A percentile compares a stretch with the other conserved stretches of the same genome.
Conservation (phyloP, 2,888 invertebrate genomes). For the Dorcus parallelipipedus region DNA sequence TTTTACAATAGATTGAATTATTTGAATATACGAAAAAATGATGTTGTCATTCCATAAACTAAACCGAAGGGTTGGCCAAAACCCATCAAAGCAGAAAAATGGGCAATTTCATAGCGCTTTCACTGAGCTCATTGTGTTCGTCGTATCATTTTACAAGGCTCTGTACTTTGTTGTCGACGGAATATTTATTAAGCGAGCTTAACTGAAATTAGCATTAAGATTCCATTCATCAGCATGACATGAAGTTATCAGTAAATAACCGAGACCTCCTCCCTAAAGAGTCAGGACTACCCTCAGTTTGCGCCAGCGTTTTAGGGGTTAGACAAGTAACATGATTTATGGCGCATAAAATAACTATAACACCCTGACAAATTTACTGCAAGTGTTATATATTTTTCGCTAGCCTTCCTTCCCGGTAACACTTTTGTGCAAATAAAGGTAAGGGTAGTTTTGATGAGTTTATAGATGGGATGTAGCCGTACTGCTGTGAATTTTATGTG, state of each 20-base stretch:
- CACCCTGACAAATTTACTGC: constrained; percentile 35
- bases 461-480: neutral
- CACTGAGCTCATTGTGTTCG: neutral
- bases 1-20: too few relatives aligned
- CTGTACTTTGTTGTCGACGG: constrained; percentile 19
- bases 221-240: constrained; percentile 49
- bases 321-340: constrained; percentile 38
- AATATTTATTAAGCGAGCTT: constrained; percentile 46
- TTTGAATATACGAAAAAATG: too few relatives aligned
- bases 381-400: constrained; percentile 13
- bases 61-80: neutral
- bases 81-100: neutral
- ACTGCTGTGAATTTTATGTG: too few relatives aligned
- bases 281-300: constrained; percentile 20
- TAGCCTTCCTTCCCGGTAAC: constrained; percentile 1
- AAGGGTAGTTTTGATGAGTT: neutral
- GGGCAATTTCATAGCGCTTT: neutral
- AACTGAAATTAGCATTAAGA: constrained; percentile 48
- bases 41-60: too few relatives aligned
- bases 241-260: constrained; percentile 50
- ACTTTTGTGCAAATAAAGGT: neutral
- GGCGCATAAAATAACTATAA: constrained; percentile 33
- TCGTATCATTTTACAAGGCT: constrained; percentile 9
- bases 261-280: constrained; percentile 38
- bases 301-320: neutral